phyloP scores from a whole-genome alignment of 37 sponge, comb jelly and placozoan genomes.

The Petrosia ficiformis region DNA sequence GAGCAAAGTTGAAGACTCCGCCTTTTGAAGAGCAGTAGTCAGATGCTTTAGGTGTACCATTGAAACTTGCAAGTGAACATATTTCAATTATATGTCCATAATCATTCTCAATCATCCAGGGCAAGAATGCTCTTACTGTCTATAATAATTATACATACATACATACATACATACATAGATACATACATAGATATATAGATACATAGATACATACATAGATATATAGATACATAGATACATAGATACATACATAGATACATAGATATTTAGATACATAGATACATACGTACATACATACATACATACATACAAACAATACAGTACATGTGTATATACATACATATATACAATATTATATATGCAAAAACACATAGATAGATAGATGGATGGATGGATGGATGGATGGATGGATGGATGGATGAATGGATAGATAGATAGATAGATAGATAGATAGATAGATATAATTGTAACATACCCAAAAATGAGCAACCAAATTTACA shows the following conservation, averaged over 20 bases:
- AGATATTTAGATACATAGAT: too few species aligned
- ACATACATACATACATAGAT: neutral
- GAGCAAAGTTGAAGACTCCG: slow-evolving; percentile 36
- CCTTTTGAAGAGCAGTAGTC: slow-evolving; percentile 64
- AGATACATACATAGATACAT: too few species aligned
- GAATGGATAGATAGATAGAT: too few species aligned
- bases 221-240: too few species aligned
- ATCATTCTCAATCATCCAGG: slow-evolving; percentile 65
- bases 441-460: too few species aligned
- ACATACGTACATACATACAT: too few species aligned
- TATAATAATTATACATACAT: neutral
- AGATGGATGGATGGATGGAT: too few species aligned
- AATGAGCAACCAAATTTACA: slow-evolving; percentile 57
- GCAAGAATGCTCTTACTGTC: slow-evolving; percentile 54
- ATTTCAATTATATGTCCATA: slow-evolving; percentile 62
- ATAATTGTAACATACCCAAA: slow-evolving; percentile 67
- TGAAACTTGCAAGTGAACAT: slow-evolving; percentile 42
- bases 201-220: too few species aligned
- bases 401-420: too few species aligned
- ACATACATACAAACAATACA: too few species aligned
- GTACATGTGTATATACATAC: neutral
- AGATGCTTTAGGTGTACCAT: neutral
- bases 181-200: neutral
- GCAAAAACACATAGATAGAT: too few species aligned
- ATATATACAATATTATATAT: too few species aligned